Evolutionary conservation across 2,113 vertebrate genomes (phyloP).

Genomic region (Rhizomys pruinosus): DNA sequence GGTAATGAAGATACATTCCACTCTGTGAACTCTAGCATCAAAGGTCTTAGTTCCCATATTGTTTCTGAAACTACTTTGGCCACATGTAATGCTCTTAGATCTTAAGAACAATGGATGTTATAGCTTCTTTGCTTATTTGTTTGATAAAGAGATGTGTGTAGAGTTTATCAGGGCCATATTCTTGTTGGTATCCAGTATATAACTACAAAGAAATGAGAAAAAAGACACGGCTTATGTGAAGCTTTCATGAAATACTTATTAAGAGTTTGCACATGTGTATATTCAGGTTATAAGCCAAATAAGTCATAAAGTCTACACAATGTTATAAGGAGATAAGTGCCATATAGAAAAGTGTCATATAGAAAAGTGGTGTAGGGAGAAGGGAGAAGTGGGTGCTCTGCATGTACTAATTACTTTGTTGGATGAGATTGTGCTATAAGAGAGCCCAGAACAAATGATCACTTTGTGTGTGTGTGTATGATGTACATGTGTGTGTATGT

Average conservation of each 20-base stretch:
- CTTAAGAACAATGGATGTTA: not conserved
- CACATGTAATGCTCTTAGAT: not conserved
- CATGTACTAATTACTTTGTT: not conserved
- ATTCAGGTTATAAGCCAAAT: too few relatives aligned
- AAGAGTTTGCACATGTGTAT: too few relatives aligned
- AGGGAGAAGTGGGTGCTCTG: not conserved
- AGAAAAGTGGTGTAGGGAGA: too few relatives aligned
- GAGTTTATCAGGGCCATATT: not conserved
- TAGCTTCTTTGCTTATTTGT: not conserved
- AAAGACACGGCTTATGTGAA: not conserved
- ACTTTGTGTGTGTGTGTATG: too few relatives aligned
- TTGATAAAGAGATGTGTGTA: not conserved
- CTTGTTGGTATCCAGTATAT: not conserved
- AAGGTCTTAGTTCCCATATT: not conserved
- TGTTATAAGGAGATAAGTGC: not conserved
- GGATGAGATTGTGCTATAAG: not conserved
- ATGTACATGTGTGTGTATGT: not conserved
- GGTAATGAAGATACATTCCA: not conserved
- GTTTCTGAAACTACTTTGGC: not conserved
- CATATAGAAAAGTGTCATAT: not conserved
- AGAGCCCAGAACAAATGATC: not conserved
- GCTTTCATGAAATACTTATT: too few relatives aligned
- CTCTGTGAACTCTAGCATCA: not conserved
- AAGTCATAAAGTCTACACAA: too few relatives aligned
- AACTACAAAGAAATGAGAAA: not conserved